These are phyloP conservation scores for Nibea albiflora DNA, from an alignment of 2,113 vertebrate genomes.

Conservation along the genomic window DNA sequence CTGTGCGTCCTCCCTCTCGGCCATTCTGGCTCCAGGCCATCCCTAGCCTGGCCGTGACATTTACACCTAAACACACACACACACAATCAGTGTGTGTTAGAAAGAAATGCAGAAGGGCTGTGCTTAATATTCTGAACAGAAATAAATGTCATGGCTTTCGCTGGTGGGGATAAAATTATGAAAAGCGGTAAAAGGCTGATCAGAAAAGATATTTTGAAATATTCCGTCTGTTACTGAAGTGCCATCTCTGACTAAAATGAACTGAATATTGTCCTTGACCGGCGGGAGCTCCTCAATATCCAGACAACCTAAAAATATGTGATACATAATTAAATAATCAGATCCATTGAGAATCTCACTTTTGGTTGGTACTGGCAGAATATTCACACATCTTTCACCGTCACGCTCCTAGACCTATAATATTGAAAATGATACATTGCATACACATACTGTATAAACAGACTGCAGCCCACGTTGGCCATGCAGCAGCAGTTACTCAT, in stretches of 20 bases:
- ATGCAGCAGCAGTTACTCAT: not conserved
- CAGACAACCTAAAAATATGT: not conserved
- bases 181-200: not conserved
- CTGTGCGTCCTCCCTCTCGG: conserved; percentile 54
- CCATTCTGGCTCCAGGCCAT: conserved; percentile 51
- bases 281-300: not conserved
- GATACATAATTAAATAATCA: not conserved
- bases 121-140: not conserved
- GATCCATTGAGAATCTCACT: not conserved
- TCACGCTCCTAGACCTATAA: not conserved
- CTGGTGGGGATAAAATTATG: not conserved
- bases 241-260: not conserved
- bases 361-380: not conserved
- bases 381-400: not conserved
- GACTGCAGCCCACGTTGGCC: not conserved
- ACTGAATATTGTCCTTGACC: not conserved
- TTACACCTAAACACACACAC: conserved; percentile 44
- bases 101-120: not conserved
- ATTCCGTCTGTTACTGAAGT: not conserved
- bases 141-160: not conserved
- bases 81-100: not conserved
- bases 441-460: not conserved
- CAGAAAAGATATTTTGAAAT: not conserved
- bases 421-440: not conserved
- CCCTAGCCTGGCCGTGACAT: conserved; percentile 41